Base-by-base conservation (phyloP, 1,140 invertebrate genomes). In the Tenebrio molitor region DNA sequence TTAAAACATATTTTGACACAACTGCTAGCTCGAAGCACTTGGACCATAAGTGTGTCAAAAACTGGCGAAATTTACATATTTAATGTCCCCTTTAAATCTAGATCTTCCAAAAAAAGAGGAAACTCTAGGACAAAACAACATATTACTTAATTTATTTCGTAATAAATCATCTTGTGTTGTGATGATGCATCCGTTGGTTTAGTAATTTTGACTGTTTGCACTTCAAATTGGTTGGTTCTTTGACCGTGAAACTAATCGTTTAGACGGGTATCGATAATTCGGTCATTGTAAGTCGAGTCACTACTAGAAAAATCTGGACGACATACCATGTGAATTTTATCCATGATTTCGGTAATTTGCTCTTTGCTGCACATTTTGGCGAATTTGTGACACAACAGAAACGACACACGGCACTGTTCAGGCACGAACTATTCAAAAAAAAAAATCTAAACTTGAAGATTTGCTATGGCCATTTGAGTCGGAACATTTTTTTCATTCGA, bases 291-390 rank as follows among this genome's bases (percentile, higher is more conserved):
- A 33, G 6, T 39, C 12, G 36, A 7, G n/a, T n/a, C n/a, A n/a
- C n/a, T n/a, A n/a, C n/a, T 33, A 16, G 36, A 66, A 44, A 41
- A 29, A 15, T 29, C 8, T 3, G 8, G 25, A 42, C 0, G 23
- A 76, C 79, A 10, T 81, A 82, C 81, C 77, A 75, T 80, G 66
- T 81, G 79, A 73, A 82, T 82, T 73, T 82, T 82, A 79, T 81
- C 80, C 81, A 82, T 81, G 62, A 82, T 76, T 53, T 82, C 80
- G 12, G 74, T 74, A 10, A 82, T 75, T 73, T 81, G 80, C 53
- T 81, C 81, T 74, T 78, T 81, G 69, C 79, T 82, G 66, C 81
- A 82, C 81, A 82, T 82, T 65, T 77, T 81, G 41, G 16, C 74
- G 23, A 63, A 53, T 14, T 21, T 12, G 5, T 7, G 12, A 39